phyloP scores from a whole-genome alignment of 2,888 invertebrate genomes.

The Leptopilina syphax region DNA sequence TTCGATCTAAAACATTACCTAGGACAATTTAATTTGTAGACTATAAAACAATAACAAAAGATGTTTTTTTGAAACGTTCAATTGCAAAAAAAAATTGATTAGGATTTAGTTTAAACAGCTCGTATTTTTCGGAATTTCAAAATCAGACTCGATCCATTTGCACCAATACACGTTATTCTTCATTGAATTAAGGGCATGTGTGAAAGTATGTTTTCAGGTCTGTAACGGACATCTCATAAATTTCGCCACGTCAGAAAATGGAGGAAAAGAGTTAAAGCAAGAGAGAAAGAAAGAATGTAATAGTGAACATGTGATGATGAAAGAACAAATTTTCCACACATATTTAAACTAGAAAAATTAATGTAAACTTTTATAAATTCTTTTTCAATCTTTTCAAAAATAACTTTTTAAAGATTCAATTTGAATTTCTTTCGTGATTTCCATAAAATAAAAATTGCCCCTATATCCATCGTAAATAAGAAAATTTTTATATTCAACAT shows the following conservation, averaged over 20 bases:
- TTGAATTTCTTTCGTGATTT: neutral
- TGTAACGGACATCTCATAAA: conserved; percentile 37
- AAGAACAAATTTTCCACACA: neutral
- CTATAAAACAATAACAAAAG: too few species aligned
- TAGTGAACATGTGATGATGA: neutral
- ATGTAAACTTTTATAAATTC: neutral
- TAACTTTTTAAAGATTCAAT: neutral
- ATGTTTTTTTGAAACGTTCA: neutral
- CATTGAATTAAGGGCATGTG: conserved; percentile 30
- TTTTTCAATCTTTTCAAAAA: neutral
- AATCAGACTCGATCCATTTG: neutral
- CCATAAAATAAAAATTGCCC: neutral
- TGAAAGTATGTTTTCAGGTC: conserved; percentile 16
- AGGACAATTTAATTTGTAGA: too few species aligned
- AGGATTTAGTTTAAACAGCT: neutral
- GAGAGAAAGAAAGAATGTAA: neutral
- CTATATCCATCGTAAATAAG: too few species aligned
- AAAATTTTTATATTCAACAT: too few species aligned
- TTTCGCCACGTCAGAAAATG: conserved; percentile 5
- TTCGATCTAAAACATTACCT: too few species aligned
- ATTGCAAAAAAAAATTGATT: neutral
- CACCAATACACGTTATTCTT: conserved; percentile 13
- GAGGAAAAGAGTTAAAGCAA: neutral
- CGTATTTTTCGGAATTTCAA: neutral
- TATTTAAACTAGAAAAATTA: neutral